A percentile compares a stretch with the other conserved stretches of the same genome.
Conservation (phyloP, 2,888 invertebrate genomes). For the Acholoe squamosa region DNA sequence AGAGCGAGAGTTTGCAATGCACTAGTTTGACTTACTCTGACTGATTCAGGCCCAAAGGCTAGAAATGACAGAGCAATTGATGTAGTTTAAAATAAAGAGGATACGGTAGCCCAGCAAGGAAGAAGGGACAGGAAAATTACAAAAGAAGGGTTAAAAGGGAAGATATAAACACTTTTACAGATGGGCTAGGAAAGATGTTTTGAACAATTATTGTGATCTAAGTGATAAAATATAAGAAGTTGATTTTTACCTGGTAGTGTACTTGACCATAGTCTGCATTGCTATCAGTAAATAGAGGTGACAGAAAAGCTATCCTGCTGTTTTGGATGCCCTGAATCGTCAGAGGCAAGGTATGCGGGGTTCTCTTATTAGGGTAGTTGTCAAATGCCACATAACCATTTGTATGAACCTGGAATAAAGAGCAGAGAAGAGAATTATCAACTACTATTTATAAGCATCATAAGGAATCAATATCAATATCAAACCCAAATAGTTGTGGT, state of each 20-base stretch:
- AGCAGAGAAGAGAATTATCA: not conserved
- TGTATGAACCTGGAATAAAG: not conserved
- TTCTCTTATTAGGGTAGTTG: not conserved
- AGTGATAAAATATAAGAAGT: not conserved
- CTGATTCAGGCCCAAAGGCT: no score
- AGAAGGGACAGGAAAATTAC: no score
- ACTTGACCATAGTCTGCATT: not conserved
- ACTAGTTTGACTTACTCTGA: no score
- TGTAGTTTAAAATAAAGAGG: no score
- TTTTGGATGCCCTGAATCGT: not conserved
- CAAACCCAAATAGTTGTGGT: no score
- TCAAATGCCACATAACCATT: constrained; percentile 35
- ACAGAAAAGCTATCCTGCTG: not conserved
- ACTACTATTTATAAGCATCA: not conserved
- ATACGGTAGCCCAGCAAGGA: no score
- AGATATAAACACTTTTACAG: not conserved
- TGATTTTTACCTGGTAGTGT: not conserved
- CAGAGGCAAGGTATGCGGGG: not conserved
- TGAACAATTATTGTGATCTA: not conserved
- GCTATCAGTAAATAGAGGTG: constrained; percentile 13
- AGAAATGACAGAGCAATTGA: no score
- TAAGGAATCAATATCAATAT: no score
- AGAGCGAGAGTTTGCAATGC: no score
- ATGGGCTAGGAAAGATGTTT: not conserved
- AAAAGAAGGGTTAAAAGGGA: no score